Conservation (phyloP, 2,797 vertebrate species). For the Sebastes nivosus region DNA sequence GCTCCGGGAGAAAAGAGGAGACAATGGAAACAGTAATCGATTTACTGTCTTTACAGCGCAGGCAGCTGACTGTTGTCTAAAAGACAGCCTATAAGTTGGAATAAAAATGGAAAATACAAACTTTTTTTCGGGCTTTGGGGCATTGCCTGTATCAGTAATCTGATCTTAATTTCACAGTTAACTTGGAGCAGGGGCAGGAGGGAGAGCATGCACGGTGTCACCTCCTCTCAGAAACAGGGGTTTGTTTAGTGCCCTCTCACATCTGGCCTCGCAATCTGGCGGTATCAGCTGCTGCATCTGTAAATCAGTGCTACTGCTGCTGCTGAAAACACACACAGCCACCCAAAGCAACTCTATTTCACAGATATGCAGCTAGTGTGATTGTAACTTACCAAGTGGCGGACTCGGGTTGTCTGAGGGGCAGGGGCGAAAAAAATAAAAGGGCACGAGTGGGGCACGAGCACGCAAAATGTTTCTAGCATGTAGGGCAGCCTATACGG, state of each 20-base stretch:
- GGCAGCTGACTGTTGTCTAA: constrained; percentile 56
- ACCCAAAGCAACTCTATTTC: constrained; percentile 51
- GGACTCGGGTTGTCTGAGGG: too few species aligned
- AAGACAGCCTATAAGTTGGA: constrained; percentile 64
- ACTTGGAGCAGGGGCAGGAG: constrained; percentile 69
- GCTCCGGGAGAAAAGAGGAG: constrained; percentile 46
- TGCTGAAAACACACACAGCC: constrained; percentile 37
- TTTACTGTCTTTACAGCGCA: constrained; percentile 70
- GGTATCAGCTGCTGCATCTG: constrained; percentile 73
- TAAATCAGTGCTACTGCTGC: constrained; percentile 55
- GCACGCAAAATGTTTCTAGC: too few species aligned
- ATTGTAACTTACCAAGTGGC: constrained; percentile 22
- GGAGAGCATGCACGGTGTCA: constrained; percentile 60
- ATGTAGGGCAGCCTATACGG: too few species aligned
- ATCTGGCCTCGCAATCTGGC: constrained; percentile 80
- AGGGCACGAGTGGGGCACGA: too few species aligned
- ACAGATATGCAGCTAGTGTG: constrained; percentile 47
- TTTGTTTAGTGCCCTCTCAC: constrained; percentile 73
- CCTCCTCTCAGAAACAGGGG: constrained; percentile 62
- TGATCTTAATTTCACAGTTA: constrained; percentile 81
- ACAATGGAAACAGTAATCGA: constrained; percentile 70
- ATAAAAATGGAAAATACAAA: constrained; percentile 70
- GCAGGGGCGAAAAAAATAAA: too few species aligned
- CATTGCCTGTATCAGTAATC: constrained; percentile 64
- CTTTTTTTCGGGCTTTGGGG: constrained; percentile 41